A percentile compares a stretch with the other conserved stretches of the same genome.
phyloP scores from a whole-genome alignment of 2,113 vertebrate species.

The Platanista minor region DNA sequence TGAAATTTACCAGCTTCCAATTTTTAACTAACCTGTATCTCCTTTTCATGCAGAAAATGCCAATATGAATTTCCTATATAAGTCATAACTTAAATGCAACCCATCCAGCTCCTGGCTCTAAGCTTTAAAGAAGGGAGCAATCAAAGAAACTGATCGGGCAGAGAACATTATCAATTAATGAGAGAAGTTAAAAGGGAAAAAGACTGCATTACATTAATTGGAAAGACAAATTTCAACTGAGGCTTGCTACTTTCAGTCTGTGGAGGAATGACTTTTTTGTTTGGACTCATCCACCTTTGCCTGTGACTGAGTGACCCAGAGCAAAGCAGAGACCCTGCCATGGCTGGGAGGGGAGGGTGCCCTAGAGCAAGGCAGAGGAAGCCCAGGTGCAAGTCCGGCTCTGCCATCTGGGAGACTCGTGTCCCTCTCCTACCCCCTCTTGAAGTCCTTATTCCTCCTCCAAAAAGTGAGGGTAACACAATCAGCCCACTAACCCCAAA shows the following conservation, averaged over 20 bases:
- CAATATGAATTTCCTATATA: conserved; percentile 82
- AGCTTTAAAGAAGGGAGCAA: conserved; percentile 66
- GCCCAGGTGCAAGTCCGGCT: background rate
- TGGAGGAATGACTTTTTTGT: background rate
- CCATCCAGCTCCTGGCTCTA: conserved; percentile 20
- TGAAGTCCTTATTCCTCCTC: background rate
- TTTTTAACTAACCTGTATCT: conserved; percentile 76
- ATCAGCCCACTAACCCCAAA: no score
- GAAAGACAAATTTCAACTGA: conserved; percentile 50
- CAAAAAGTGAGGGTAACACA: background rate
- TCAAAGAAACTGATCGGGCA: conserved; percentile 36
- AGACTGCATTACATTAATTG: conserved; percentile 43
- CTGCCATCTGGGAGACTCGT: rapidly evolving
- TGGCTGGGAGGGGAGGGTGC: background rate
- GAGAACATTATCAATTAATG: conserved; percentile 57
- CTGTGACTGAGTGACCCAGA: background rate
- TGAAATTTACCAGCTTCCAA: conserved; percentile 72
- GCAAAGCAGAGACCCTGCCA: background rate
- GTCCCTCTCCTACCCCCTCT: background rate
- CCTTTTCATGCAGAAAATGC: conserved; percentile 78
- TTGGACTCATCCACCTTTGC: background rate
- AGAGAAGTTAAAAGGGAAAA: conserved; percentile 44
- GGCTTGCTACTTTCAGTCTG: background rate
- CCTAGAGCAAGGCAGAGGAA: background rate
- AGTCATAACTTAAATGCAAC: conserved; percentile 77